Conservation (phyloP, 2,113 vertebrate genomes). For the Alligator mississippiensis region DNA sequence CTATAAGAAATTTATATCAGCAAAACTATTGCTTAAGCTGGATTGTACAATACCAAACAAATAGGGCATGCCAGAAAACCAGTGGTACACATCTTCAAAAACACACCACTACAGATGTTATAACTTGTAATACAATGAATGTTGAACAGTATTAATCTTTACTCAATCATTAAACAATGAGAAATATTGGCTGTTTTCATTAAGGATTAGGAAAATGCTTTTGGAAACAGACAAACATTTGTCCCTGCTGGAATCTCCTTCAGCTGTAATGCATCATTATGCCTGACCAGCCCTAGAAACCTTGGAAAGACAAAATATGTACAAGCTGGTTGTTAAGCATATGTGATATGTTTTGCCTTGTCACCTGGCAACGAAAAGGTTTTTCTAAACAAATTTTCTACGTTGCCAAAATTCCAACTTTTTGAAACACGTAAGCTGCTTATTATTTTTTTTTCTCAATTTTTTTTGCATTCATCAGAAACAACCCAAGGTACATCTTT, state of each 20-base stretch:
- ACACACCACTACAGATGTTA: neutral
- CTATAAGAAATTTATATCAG: neutral
- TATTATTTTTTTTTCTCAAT: constrained; percentile 51
- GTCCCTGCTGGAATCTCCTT: constrained; percentile 80
- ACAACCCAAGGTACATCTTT: constrained; percentile 51
- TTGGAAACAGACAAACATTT: constrained; percentile 86
- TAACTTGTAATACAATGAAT: neutral
- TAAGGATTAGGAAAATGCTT: constrained; percentile 78
- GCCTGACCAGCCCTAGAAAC: constrained; percentile 84
- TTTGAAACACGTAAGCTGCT: constrained; percentile 77
- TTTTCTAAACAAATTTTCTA: constrained; percentile 79
- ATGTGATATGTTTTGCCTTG: constrained; percentile 83
- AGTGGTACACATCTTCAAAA: neutral
- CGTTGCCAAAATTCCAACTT: constrained; percentile 81
- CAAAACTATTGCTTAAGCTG: neutral
- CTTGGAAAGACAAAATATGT: constrained; percentile 86
- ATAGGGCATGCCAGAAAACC: neutral
- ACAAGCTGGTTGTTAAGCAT: constrained; percentile 85
- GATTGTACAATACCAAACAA: neutral
- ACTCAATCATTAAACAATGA: constrained; percentile 70
- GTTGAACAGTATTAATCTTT: constrained; percentile 60
- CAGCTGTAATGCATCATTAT: constrained; percentile 79
- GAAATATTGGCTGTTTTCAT: constrained; percentile 78
- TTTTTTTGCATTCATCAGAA: constrained; percentile 40
- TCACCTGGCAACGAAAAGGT: constrained; percentile 83